phyloP scores from a whole-genome alignment of 1,140 invertebrate species.

The Drosophila arawakana region DNA sequence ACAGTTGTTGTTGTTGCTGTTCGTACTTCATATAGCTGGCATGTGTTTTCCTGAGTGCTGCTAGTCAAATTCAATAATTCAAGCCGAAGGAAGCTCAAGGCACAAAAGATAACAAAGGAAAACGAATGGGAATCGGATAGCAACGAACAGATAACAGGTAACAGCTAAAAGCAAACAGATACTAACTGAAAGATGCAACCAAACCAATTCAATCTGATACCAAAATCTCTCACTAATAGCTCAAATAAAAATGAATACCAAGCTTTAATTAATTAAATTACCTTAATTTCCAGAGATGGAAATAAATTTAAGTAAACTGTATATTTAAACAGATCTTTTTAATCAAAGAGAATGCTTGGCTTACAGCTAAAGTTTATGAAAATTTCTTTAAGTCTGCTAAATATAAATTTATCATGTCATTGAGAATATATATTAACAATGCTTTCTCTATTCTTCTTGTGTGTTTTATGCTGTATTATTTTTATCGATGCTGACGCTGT shows the following conservation, averaged over 20 bases:
- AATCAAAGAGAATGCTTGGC: not conserved
- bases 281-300: not conserved
- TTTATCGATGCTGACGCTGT: slow-evolving; percentile 38
- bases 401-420: slow-evolving; percentile 21
- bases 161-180: slow-evolving; percentile 9
- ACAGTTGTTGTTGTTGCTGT: not conserved
- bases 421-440: not conserved
- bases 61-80: slow-evolving; percentile 57
- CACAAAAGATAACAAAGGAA: slow-evolving; percentile 14
- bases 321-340: no score
- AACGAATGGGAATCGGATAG: slow-evolving; percentile 1
- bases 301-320: no score
- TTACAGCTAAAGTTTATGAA: not conserved
- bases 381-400: not conserved
- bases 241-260: slow-evolving; percentile 12
- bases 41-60: slow-evolving; percentile 41
- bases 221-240: slow-evolving; percentile 22
- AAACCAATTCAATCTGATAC: slow-evolving; percentile 38
- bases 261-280: not conserved
- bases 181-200: slow-evolving; percentile 35
- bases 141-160: not conserved
- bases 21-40: slow-evolving; percentile 24
- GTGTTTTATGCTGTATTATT: slow-evolving; percentile 7
- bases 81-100: slow-evolving; percentile 20
- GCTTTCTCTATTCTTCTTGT: not conserved